Conservation (phyloP, 2,113 vertebrate species). For the Pao palembangensis region DNA sequence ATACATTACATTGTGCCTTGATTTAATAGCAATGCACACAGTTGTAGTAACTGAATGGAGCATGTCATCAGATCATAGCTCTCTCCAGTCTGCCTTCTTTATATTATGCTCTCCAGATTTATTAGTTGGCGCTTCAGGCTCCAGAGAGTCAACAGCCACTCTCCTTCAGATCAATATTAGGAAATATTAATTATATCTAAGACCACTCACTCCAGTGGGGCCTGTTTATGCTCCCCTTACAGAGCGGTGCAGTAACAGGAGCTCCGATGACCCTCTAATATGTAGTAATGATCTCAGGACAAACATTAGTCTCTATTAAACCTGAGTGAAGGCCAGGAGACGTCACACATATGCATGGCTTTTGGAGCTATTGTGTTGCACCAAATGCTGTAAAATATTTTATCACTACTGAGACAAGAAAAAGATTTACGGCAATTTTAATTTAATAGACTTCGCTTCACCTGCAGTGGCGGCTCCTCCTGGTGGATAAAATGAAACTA, state of each 20-base stretch:
- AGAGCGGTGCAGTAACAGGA: constrained; percentile 63
- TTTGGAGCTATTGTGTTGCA: constrained; percentile 59
- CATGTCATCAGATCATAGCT: constrained; percentile 18
- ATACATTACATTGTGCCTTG: background rate
- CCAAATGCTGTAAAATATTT: constrained; percentile 40
- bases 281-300: constrained; percentile 73
- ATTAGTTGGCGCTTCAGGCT: constrained; percentile 59
- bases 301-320: constrained; percentile 74
- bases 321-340: constrained; percentile 60
- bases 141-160: constrained; percentile 72
- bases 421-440: constrained; percentile 20
- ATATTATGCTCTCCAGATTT: constrained; percentile 63
- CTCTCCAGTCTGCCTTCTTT: background rate
- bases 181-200: constrained; percentile 80
- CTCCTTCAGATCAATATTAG: constrained; percentile 78
- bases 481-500: constrained; percentile 20
- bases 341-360: constrained; percentile 53
- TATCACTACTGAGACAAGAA: constrained; percentile 17
- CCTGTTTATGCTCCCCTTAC: constrained; percentile 74
- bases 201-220: constrained; percentile 57
- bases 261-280: constrained; percentile 73
- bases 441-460: constrained; percentile 26
- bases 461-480: background rate
- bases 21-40: constrained; percentile 17
- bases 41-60: constrained; percentile 38